Percentiles rank a stretch among this genome's conserved stretches.
These are phyloP conservation scores for Cryptocheilus praepositus DNA, from an alignment of 2,888 invertebrate genomes.

Conservation along the genomic window DNA sequence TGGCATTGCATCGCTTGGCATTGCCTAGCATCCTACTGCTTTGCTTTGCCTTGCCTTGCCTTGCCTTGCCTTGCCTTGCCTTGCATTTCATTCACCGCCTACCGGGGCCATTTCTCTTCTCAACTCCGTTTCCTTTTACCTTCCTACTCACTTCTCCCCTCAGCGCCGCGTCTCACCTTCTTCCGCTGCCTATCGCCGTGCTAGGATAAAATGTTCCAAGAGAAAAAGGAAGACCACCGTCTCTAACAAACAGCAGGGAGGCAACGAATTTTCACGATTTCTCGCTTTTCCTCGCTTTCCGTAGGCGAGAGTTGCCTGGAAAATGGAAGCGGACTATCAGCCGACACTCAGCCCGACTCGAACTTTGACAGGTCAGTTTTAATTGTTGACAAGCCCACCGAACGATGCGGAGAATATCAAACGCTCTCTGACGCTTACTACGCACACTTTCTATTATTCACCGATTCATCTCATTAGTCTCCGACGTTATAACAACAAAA, in stretches of 20 bases:
- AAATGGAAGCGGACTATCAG: conserved; percentile 74
- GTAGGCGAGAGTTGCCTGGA: conserved; percentile 29
- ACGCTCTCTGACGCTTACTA: too few species aligned
- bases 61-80: conserved; percentile 4
- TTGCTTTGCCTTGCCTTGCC: too few species aligned
- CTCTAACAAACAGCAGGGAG: conserved; percentile 35
- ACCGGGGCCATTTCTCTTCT: too few species aligned
- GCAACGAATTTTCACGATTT: conserved; percentile 22
- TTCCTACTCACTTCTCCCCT: too few species aligned
- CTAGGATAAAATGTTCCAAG: conserved; percentile 43
- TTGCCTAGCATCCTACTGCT: too few species aligned
- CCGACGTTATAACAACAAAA: too few species aligned
- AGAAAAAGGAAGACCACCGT: conserved; percentile 35
- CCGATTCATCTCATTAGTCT: too few species aligned
- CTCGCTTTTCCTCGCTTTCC: conserved; percentile 8
- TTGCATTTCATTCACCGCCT: conserved; percentile 9
- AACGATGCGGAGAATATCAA: too few species aligned
- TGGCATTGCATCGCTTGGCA: too few species aligned
- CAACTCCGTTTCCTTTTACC: too few species aligned
- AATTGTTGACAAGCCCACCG: conserved; percentile 41
- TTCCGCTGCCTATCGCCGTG: conserved; percentile 32
- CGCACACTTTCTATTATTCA: too few species aligned
- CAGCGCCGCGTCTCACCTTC: too few species aligned
- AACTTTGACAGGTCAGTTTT: conserved; percentile 71
- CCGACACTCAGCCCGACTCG: conserved; percentile 71